Conservation (phyloP, 2,888 invertebrate genomes). For the Clivina fossor region DNA sequence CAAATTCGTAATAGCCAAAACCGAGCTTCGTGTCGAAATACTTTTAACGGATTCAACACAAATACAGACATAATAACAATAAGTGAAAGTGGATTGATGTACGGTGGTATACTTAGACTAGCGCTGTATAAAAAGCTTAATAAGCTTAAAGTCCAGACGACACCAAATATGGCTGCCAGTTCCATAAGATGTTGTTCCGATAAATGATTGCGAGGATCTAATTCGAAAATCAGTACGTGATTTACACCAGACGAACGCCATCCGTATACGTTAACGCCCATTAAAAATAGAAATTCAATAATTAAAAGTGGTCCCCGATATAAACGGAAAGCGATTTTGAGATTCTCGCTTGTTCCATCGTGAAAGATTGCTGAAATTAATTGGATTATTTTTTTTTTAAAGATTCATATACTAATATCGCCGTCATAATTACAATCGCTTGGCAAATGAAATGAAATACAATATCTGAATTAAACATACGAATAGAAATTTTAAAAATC, state of each 20-base stretch:
- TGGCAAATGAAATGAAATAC: too few relatives aligned
- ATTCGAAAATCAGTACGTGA: slow-evolving; percentile 80
- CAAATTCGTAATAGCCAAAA: slow-evolving; percentile 72
- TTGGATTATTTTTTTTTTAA: background rate
- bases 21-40: slow-evolving; percentile 73
- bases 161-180: slow-evolving; percentile 73
- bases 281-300: slow-evolving; percentile 72
- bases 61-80: slow-evolving; percentile 68
- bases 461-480: too few relatives aligned
- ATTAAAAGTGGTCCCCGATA: slow-evolving; percentile 79
- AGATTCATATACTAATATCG: background rate
- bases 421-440: too few relatives aligned
- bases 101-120: slow-evolving; percentile 71
- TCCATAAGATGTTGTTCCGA: slow-evolving; percentile 78
- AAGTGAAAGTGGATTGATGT: slow-evolving; percentile 73
- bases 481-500: too few relatives aligned
- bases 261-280: slow-evolving; percentile 80
- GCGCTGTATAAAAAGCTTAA: slow-evolving; percentile 69
- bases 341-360: slow-evolving; percentile 56
- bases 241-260: slow-evolving; percentile 83
- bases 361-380: slow-evolving; percentile 56
- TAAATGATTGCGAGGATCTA: slow-evolving; percentile 76
- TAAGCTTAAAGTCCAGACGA: slow-evolving; percentile 69
- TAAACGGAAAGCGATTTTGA: slow-evolving; percentile 71
- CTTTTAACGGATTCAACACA: slow-evolving; percentile 74